These are phyloP conservation scores for Avahi laniger DNA, from an alignment of 2,797 vertebrate genomes.

Conservation along the genomic window DNA sequence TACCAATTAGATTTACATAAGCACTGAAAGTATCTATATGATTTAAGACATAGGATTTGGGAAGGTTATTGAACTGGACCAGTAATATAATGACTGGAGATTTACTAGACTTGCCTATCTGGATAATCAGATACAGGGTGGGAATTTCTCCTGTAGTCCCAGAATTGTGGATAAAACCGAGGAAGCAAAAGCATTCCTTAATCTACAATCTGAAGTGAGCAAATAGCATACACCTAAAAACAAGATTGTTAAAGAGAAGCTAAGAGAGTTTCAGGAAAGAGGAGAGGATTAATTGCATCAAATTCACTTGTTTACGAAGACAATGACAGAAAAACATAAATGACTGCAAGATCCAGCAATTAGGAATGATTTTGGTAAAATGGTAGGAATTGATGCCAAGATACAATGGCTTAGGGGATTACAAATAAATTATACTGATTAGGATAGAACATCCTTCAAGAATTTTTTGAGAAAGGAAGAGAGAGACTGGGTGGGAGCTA, in stretches of 20 bases:
- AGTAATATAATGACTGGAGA: not conserved
- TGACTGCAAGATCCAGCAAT: not conserved
- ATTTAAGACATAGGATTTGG: not conserved
- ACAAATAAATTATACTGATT: slow-evolving; percentile 25
- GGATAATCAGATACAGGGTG: not conserved
- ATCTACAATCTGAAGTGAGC: not conserved
- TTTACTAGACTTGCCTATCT: not conserved
- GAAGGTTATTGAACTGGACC: not conserved
- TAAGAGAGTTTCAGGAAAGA: not conserved
- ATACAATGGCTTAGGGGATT: slow-evolving; percentile 12
- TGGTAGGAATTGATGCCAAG: not conserved
- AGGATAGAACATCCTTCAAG: not conserved
- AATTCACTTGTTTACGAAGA: not conserved
- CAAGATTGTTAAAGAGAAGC: not conserved
- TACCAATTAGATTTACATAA: not conserved
- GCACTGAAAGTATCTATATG: not conserved
- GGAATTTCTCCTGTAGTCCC: not conserved
- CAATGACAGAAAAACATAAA: not conserved
- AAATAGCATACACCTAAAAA: not conserved
- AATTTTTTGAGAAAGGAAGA: not conserved
- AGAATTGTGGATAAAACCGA: not conserved
- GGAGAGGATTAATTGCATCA: not conserved
- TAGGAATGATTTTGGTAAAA: slow-evolving; percentile 19
- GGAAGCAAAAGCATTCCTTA: not conserved
- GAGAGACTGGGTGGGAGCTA: not conserved